phyloP scores from a whole-genome alignment of 2,113 vertebrate genomes.

The Sula dactylatra region DNA sequence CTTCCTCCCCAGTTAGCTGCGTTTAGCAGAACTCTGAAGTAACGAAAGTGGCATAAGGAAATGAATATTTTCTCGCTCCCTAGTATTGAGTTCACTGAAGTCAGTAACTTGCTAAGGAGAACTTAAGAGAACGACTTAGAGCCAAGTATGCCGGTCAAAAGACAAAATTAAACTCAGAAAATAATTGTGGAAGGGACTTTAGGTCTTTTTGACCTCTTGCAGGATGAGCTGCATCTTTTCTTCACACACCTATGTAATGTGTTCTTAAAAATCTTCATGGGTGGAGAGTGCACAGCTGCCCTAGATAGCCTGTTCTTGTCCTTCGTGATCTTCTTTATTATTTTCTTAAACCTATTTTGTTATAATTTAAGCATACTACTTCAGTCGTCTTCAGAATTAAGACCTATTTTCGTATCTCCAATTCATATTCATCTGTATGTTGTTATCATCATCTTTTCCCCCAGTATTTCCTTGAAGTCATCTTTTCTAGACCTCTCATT shows the following conservation, averaged over 20 bases:
- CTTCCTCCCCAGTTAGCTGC: neutral
- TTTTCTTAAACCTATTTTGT: neutral
- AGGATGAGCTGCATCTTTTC: neutral
- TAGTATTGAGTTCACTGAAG: neutral
- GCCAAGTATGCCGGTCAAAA: neutral
- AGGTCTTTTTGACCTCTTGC: neutral
- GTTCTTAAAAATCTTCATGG: neutral
- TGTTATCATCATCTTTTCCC: fast-evolving
- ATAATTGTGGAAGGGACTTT: neutral
- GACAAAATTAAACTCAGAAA: neutral
- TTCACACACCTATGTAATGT: neutral
- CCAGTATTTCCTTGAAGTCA: neutral
- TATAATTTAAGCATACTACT: neutral
- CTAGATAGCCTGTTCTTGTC: neutral
- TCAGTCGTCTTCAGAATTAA: neutral
- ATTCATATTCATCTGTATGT: neutral
- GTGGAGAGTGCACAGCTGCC: neutral
- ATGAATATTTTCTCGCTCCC: neutral
- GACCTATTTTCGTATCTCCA: neutral
- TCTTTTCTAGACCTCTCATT: neutral
- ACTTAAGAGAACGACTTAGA: neutral
- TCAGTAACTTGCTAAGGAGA: neutral
- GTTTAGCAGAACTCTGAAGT: neutral
- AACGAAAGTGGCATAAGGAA: neutral
- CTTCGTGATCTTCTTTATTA: neutral